Base-by-base conservation (phyloP, 2,888 invertebrate species). In the Drosophila lacicola region DNA sequence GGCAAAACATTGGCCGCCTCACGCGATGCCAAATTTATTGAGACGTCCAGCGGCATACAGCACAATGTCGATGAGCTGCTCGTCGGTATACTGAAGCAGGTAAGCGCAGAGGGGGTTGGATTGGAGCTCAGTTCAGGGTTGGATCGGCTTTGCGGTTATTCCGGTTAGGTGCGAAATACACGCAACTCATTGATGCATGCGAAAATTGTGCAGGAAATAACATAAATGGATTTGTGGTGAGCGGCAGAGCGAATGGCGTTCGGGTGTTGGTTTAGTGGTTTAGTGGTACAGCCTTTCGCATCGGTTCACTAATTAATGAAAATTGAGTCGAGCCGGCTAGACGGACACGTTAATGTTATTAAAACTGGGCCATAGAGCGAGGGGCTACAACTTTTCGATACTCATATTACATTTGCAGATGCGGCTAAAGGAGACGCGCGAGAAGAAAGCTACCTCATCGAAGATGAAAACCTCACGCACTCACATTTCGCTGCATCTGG, bases 41-140 rank as follows among this genome's bases (percentile, higher is more conserved):
- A 99, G 93, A 97, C 98, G 0, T 98, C 98, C 0, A 97, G 97
- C 62, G 98, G 98, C 1, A 96, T 99, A 86, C 98, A 98, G 92
- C 98, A 98, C 93, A 98, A 98, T 91, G 98, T 99, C 19, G 98
- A 99, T 92, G 98, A 99, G 91, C 94, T 99, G 21, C 94, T 99
- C 44, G 98, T 98, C 1, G 98, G 98, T 3, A 95, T 98, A 78
- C 94, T 98, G 47, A 98, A 97, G 91, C 98, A 98, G 93, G 93
- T 92, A 68, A 82, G 74, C 37, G 34, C 13, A 19, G 3, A 4
- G 11, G 19, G 41, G 19, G 47, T 13, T 4, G 34, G 17, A 54
- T 13, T 2, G 42, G 17, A 19, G 19, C 25, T 4, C n/a, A 17
- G 33, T 3, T 41, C 49, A 49, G 60, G 74, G 58, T 63, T 51